Base-by-base conservation (phyloP, 2,113 vertebrate genomes). In the Chlorodrepanis virens region DNA sequence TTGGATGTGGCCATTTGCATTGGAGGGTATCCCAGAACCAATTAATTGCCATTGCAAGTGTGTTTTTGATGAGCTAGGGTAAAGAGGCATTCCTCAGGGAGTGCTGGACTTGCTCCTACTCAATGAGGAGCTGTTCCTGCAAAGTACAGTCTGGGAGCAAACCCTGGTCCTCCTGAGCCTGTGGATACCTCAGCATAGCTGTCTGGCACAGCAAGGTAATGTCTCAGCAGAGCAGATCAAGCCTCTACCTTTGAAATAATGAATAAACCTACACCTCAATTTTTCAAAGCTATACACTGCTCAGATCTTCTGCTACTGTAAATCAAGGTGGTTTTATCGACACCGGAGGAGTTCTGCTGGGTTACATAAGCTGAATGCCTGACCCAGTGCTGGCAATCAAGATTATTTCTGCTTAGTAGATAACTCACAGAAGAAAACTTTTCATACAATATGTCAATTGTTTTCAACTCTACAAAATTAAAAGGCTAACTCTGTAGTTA, bases 11-110 rank as follows among this genome's bases (percentile, higher is more conserved):
- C 76, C 88, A 56, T 95, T 94, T 95, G 88, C 93, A 83, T 93
- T 96, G 90, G 88, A 94, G 88, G 56, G 56, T 71, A 17, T 96
- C 94, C 92, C 90, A 95, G 94, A 96, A 96, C 72, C 86, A 93
- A 75, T 96, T 97, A 94, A 92, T 89, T 80, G 72, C 72, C 49
- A 33, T 67, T 94, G 53, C 69, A 71, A 94, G 88, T 49, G 56
- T 0, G 1, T 44, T 90, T 92, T 49, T 75, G 68, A 78, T 78
- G 80, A 52, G 45, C 42, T 37, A 28, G 68, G 72, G 40, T 52
- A 94, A 83, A 88, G 40, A 74, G 52, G 24, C 44, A 20, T 57
- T 96, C 59, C 68, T 83, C 8, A 0, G 82, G 42, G 93, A 88
- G 25, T 40, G 76, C 60, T 80, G 71, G 78, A 31, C 56, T 57